Base-by-base conservation (phyloP, 2,113 vertebrate species). In the Camelus dromedarius region DNA sequence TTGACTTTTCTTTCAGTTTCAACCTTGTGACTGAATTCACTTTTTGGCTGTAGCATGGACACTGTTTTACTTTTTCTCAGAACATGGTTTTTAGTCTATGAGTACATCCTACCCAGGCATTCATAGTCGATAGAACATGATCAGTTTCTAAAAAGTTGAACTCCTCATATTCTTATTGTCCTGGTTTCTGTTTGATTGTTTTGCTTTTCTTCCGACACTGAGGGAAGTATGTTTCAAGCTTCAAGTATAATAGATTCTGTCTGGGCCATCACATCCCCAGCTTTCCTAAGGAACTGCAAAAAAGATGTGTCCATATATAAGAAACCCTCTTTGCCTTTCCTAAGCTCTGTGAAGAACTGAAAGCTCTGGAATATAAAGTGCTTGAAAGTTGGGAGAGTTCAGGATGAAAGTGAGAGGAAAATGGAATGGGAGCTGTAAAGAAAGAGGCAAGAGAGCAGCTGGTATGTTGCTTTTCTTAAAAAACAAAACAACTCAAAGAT, bases 291-390 rank as follows among this genome's bases (percentile, higher is more conserved):
- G 96, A 98, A 98, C 96, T 98, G 79, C 85, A 97, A 96, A 98
- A 80, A 83, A 82, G 96, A 66, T 95, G 93, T 92, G 84, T 97
- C 93, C 88, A 97, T 96, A 96, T 60, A 85, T 91, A 97, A 97
- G 96, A 97, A 97, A 98, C 96, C 97, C 91, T 93, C 97, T 98
- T n/a, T 96, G 92, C 87, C 93, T 98, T 98, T 98, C 96, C 97
- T 96, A 96, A 97, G 93, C 96, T 96, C 94, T 96, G 50, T 93
- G 96, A 97, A 97, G 98, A 98, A 97, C 54, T 93, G 95, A 42
- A 3, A 95, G 87, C 93, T 97, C 76, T 70, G 42, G 11, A 28
- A 95, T 48, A 98, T 95, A 97, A 98, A 98, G 97, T 90, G 76
- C 92, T 96, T 97, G 97, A 97, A 91, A 96, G 92, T 97, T 97